Percentiles rank a stretch among this genome's conserved stretches.
Evolutionary conservation across 2,113 vertebrate genomes (phyloP).

Genomic region (Sitta europaea): DNA sequence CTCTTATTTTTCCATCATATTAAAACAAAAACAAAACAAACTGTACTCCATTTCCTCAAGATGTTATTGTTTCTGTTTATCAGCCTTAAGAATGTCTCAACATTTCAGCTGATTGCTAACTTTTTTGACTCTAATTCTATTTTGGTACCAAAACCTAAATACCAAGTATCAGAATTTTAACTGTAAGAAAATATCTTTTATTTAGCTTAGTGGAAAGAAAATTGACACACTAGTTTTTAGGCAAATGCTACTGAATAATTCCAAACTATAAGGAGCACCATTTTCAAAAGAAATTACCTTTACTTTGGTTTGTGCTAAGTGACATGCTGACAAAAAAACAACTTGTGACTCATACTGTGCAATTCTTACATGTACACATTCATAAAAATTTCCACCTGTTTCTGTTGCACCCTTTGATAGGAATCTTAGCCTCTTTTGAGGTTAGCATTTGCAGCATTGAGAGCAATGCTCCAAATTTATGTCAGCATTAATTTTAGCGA

Average conservation of each 20-base stretch:
- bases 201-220: not conserved
- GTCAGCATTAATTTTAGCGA: not conserved
- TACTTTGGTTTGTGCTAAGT: not conserved
- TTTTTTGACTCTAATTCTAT: not conserved
- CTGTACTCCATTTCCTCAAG: not conserved
- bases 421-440: not conserved
- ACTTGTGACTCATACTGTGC: accelerated
- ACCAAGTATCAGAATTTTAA: not conserved
- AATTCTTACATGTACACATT: not conserved
- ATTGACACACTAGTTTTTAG: not conserved
- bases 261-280: not conserved
- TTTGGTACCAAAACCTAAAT: not conserved
- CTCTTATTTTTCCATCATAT: not conserved
- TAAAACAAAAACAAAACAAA: not conserved
- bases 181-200: not conserved
- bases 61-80: not conserved
- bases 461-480: not conserved
- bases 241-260: not conserved
- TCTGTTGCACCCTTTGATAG: not conserved
- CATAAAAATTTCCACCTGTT: not conserved
- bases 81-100: not conserved
- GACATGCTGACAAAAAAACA: not conserved
- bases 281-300: not conserved
- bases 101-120: not conserved
- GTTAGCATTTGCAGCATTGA: not conserved